Percentiles rank a stretch among this genome's conserved stretches.
Conservation (phyloP, 2,797 vertebrate species). For the Adrianichthys oophorus region DNA sequence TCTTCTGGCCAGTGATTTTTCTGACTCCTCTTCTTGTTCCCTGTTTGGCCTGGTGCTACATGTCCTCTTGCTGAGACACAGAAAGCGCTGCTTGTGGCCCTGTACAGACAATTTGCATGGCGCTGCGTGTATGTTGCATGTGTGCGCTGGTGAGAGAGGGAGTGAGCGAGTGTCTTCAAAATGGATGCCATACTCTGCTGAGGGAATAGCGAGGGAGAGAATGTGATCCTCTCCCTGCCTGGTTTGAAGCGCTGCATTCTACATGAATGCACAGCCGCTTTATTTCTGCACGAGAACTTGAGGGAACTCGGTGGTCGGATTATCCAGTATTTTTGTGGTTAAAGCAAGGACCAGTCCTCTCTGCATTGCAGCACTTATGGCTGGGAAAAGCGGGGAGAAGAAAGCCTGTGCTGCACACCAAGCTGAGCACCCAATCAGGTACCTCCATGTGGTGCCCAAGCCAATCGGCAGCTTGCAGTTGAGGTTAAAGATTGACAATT, state of each 20-base stretch:
- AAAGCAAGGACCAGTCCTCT: conserved; percentile 76
- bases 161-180: conserved; percentile 66
- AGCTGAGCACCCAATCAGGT: conserved; percentile 83
- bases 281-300: conserved; percentile 33
- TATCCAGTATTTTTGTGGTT: conserved; percentile 56
- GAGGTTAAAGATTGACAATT: conserved; percentile 97
- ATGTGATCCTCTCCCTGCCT: conserved; percentile 58
- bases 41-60: conserved; percentile 49
- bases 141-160: conserved; percentile 42
- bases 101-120: conserved; percentile 50
- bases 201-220: conserved; percentile 52
- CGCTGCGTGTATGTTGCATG: conserved; percentile 46
- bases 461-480: conserved; percentile 87
- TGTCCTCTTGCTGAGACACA: conserved; percentile 55
- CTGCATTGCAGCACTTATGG: conserved; percentile 98
- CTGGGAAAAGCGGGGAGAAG: conserved; percentile 85
- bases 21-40: conserved; percentile 55
- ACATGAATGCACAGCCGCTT: conserved; percentile 31
- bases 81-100: conserved; percentile 62
- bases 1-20: conserved; percentile 61
- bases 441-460: conserved; percentile 77
- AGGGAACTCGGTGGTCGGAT: conserved; percentile 35
- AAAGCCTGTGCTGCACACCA: conserved; percentile 81
- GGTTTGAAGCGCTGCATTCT: conserved; percentile 37
- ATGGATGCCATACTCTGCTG: conserved; percentile 70